Percentiles rank a stretch among this genome's conserved stretches.
Evolutionary conservation across 2,888 invertebrate species (phyloP).

Genomic region (Cantharis nigra): DNA sequence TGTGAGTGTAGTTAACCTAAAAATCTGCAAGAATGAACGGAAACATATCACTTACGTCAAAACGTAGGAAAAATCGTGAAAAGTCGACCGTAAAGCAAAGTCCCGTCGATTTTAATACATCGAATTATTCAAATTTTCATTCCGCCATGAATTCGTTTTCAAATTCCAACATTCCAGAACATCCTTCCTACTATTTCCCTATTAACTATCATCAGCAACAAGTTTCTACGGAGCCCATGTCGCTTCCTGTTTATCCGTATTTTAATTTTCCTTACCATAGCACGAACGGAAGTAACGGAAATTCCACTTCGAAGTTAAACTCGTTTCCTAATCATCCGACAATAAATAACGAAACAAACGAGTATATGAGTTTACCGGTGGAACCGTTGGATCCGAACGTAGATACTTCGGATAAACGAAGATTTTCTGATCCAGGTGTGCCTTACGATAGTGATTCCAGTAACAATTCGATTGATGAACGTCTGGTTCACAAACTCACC

Average conservation of each 20-base stretch:
- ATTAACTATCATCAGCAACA: constrained; percentile 43
- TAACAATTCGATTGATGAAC: constrained; percentile 63
- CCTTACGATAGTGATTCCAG: constrained; percentile 54
- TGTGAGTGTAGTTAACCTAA: not conserved
- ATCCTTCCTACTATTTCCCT: constrained; percentile 32
- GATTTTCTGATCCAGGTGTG: constrained; percentile 72
- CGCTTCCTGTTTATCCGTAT: constrained; percentile 65
- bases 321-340: constrained; percentile 7
- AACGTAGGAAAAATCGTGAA: constrained; percentile 48
- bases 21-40: constrained; percentile 48
- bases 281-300: constrained; percentile 27
- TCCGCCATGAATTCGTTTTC: constrained; percentile 11
- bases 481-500: constrained; percentile 66
- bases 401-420: constrained; percentile 60
- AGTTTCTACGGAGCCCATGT: constrained; percentile 64
- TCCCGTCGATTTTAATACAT: constrained; percentile 43
- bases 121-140: constrained; percentile 29
- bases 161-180: constrained; percentile 21
- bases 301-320: not conserved
- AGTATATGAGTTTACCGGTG: constrained; percentile 72
- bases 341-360: constrained; percentile 47
- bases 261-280: constrained; percentile 49
- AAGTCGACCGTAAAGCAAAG: constrained; percentile 35
- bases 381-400: constrained; percentile 66
- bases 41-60: constrained; percentile 51